Conservation (phyloP, 2,113 vertebrate genomes). For the Fukomys damarensis region DNA sequence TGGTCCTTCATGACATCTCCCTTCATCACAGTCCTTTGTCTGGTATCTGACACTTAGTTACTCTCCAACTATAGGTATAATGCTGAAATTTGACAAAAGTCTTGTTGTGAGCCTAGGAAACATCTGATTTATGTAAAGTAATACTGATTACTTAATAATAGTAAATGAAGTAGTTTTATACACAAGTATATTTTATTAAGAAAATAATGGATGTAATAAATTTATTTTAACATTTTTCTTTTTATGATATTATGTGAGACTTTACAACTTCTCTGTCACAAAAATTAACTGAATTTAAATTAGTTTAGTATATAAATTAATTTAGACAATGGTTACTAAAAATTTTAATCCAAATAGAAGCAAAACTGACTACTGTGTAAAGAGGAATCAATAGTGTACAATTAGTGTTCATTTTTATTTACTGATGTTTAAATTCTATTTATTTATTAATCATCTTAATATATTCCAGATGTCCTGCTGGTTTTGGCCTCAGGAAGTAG, state of each 20-base stretch:
- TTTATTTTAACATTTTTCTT: not conserved
- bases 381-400: not conserved
- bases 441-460: not conserved
- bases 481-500: not conserved
- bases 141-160: not conserved
- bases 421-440: not conserved
- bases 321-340: not conserved
- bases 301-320: not conserved
- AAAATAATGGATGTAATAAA: not conserved
- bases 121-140: not conserved
- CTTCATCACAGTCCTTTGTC: not conserved
- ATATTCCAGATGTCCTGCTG: not conserved
- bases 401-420: not conserved
- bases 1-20: rapidly evolving
- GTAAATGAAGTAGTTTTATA: not conserved
- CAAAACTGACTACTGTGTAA: not conserved
- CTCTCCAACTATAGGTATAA: not conserved
- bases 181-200: not conserved
- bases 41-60: not conserved
- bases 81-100: not conserved
- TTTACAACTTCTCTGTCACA: not conserved
- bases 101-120: not conserved
- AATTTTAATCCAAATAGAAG: not conserved
- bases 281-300: not conserved
- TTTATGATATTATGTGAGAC: not conserved